Conservation (phyloP, 1,140 invertebrate genomes). For the Hyles euphorbiae region DNA sequence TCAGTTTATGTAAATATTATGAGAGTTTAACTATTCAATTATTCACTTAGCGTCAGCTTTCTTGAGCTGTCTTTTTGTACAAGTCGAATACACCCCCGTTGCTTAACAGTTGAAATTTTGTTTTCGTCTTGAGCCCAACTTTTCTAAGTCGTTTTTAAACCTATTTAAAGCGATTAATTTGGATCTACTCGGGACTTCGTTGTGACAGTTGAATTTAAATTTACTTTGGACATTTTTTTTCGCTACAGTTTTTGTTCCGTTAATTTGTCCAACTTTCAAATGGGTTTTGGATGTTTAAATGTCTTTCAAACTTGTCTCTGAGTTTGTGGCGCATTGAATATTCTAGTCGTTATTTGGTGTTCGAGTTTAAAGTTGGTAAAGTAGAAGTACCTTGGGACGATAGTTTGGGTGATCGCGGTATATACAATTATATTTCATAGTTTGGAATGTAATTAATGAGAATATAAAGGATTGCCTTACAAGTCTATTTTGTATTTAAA, state of each 20-base stretch:
- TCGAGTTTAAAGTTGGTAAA: too few relatives aligned
- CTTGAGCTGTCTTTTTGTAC: slow-evolving; percentile 61
- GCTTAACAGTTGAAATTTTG: slow-evolving; percentile 48
- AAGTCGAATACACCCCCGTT: slow-evolving; percentile 39
- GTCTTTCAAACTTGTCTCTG: too few relatives aligned
- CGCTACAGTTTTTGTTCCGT: slow-evolving; percentile 1
- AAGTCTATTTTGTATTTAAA: too few relatives aligned
- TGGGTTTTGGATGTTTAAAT: too few relatives aligned
- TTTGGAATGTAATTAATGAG: too few relatives aligned
- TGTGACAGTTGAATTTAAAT: slow-evolving; percentile 39
- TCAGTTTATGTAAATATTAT: slow-evolving; percentile 71
- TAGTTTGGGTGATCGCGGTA: too few relatives aligned
- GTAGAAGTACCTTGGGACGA: too few relatives aligned
- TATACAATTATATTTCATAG: too few relatives aligned
- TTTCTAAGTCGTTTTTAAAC: slow-evolving; percentile 52
- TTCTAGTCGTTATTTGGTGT: too few relatives aligned
- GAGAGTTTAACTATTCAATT: slow-evolving; percentile 74
- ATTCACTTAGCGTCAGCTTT: slow-evolving; percentile 68
- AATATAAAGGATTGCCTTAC: too few relatives aligned
- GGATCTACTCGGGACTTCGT: slow-evolving; percentile 33
- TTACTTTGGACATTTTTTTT: slow-evolving; percentile 12
- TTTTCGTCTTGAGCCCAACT: slow-evolving; percentile 41
- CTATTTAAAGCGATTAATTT: slow-evolving; percentile 46
- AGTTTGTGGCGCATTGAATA: too few relatives aligned
- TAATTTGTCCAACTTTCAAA: background rate